Evolutionary conservation across 2,113 vertebrate genomes (phyloP).

Genomic region (Campylomormyrus numenius): DNA sequence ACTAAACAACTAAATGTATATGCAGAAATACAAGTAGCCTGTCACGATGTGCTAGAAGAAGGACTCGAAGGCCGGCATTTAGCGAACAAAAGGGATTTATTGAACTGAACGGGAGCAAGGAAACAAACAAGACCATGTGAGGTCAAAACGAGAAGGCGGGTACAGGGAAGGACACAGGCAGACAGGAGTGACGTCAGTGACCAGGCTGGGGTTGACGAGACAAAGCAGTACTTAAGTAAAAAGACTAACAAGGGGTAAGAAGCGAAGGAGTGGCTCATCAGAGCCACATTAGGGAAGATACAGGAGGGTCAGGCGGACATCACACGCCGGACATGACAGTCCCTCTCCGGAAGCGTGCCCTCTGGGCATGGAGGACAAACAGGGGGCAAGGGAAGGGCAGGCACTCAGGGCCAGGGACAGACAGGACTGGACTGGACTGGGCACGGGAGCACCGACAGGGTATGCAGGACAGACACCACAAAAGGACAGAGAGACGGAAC

Average conservation of each 20-base stretch:
- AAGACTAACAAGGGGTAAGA: background rate
- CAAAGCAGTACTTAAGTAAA: background rate
- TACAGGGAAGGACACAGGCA: background rate
- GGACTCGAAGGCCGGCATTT: background rate
- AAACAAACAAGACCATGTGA: background rate
- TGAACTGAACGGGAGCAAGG: background rate
- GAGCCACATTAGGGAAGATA: background rate
- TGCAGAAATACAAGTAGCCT: background rate
- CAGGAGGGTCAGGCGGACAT: background rate
- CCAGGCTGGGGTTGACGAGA: background rate
- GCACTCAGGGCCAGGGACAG: background rate
- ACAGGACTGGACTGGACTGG: background rate
- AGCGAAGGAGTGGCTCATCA: background rate
- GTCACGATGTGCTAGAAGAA: background rate
- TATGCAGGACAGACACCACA: background rate
- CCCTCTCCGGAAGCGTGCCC: background rate
- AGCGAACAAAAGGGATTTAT: background rate
- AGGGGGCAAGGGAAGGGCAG: background rate
- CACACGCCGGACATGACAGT: background rate
- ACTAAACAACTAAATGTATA: background rate
- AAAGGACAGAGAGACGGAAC: background rate
- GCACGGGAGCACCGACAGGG: background rate
- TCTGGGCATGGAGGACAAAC: background rate
- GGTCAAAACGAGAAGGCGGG: background rate
- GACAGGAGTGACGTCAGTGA: background rate